Conservation (phyloP, 2,113 vertebrate genomes). For the Sebastes fasciatus region DNA sequence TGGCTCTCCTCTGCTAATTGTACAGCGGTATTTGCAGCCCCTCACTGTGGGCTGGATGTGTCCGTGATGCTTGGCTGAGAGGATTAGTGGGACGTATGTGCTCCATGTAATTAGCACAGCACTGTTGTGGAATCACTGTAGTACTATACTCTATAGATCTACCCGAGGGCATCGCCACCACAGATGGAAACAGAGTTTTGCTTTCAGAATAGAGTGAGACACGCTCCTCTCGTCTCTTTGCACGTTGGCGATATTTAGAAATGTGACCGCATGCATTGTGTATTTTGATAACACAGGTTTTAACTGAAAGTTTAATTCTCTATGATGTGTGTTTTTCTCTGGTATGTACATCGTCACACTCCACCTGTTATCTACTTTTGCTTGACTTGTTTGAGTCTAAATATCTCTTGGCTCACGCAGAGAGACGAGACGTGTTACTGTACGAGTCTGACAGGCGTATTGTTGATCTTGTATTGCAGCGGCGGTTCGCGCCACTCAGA, state of each 20-base stretch:
- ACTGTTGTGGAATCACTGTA: conserved; percentile 59
- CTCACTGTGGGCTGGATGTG: conserved; percentile 46
- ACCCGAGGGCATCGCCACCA: conserved; percentile 45
- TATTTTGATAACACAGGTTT: conserved; percentile 4
- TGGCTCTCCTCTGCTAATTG: conserved; percentile 38
- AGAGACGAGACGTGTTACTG: conserved; percentile 9
- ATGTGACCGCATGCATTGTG: not conserved
- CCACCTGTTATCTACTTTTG: conserved; percentile 23
- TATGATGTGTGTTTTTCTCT: not conserved
- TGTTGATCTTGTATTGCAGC: conserved; percentile 52
- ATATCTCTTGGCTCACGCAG: conserved; percentile 1
- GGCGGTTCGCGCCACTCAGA: conserved; percentile 54
- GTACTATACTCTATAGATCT: conserved; percentile 46
- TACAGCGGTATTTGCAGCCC: conserved; percentile 54
- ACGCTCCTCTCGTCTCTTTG: conserved; percentile 2
- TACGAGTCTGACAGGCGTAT: conserved; percentile 44
- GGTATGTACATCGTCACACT: not conserved
- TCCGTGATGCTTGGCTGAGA: conserved; percentile 55
- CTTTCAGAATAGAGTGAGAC: conserved; percentile 24
- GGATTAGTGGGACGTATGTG: conserved; percentile 65
- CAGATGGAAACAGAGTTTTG: conserved; percentile 35
- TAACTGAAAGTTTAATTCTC: not conserved
- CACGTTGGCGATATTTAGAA: conserved; percentile 5
- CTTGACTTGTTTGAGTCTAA: conserved; percentile 35
- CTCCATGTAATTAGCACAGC: conserved; percentile 71